Evolutionary conservation across 2,797 vertebrate species (phyloP), one percentile per base, ranked within the genome.

Genomic region (Cyclopterus lumpus): DNA sequence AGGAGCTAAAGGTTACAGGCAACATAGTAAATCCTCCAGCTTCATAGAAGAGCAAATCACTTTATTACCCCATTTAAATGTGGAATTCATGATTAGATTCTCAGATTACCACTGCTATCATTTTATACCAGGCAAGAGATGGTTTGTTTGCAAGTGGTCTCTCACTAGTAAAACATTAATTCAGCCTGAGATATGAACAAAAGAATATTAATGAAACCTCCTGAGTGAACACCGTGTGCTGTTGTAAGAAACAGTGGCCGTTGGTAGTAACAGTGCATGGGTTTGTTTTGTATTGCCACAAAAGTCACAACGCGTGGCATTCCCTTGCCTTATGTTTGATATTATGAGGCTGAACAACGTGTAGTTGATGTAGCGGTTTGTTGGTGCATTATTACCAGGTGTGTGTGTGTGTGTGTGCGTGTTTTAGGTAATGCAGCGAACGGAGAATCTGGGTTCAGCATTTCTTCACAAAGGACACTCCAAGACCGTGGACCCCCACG

Each of bases 401-500:
- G 22, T 68, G 16, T 67, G 46, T 55, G 48, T 48, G 22, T 79
- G 28, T 62, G 30, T 53, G 26, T 59, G 30, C 54, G 11, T 73
- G 36, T 71, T 7, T 80, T 68, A 99, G 97, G 96, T 94, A 46
- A 88, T 85, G 16, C 96, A 97, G 24, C 89, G 90, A 92, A 82
- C 96, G 0, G 96, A 97, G 73, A 94, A 73, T n/a, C 83, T 98
- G 72, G 97, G 97, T 9, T 99, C 97, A 7, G 97, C 95, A 0
- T 95, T 99, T 80, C 90, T 99, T 48, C 91, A 97, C 71, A 96
- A 94, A 91, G 97, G 96, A 78, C 97, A 96, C 92, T 95, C 93
- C 76, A 92, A 95, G 2, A 84, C 87, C 32, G 66, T 83, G 0
- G 84, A 95, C 63, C 93, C 95, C 10, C 93, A 94, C 75, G 86